These are phyloP conservation scores for Hypsibius dujardini DNA, from an alignment of 1,140 invertebrate species.

Conservation along the genomic window DNA sequence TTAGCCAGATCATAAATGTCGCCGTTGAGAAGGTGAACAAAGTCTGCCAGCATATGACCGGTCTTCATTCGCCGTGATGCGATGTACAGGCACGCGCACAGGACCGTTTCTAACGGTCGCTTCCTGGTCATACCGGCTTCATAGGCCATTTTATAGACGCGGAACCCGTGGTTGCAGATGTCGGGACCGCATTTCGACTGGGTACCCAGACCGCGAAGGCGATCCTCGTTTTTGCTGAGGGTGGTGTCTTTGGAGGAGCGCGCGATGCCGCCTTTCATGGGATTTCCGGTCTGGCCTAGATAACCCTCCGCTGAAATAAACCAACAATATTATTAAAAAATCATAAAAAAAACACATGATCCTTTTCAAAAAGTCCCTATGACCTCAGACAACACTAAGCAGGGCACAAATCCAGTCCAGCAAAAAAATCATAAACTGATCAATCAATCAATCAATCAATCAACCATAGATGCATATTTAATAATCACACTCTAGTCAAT, in stretches of 20 bases:
- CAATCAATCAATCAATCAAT: too few species aligned
- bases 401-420: background rate
- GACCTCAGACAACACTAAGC: background rate
- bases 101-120: background rate
- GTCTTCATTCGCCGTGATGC: background rate
- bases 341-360: too few species aligned
- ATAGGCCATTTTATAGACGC: conserved; percentile 10
- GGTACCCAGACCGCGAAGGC: conserved; percentile 5
- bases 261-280: conserved; percentile 14
- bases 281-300: conserved; percentile 10
- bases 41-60: conserved; percentile 11
- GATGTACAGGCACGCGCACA: conserved; percentile 14
- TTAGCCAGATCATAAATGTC: background rate
- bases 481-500: too few species aligned
- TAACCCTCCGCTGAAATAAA: conserved; percentile 8
- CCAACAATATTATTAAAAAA: background rate
- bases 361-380: too few species aligned
- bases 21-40: background rate
- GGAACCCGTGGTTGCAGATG: background rate
- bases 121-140: conserved; percentile 11
- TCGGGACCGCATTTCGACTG: background rate
- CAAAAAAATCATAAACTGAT: too few species aligned
- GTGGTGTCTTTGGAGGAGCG: conserved; percentile 12
- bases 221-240: background rate
- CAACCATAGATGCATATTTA: too few species aligned